These are phyloP conservation scores for Chitala chitala DNA, from an alignment of 2,113 vertebrate species.

Conservation along the genomic window DNA sequence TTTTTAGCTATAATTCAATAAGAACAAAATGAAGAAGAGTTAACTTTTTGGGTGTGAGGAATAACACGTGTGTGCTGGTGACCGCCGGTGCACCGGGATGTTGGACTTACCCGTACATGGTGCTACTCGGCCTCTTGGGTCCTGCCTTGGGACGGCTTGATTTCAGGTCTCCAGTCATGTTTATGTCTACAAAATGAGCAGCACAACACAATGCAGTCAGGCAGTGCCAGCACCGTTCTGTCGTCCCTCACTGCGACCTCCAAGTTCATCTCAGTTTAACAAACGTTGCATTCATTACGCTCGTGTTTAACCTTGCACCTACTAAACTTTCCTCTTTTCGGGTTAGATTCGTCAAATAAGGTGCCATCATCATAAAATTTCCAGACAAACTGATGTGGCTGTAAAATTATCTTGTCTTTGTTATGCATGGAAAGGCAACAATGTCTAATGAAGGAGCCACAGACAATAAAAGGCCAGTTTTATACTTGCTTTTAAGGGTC, in stretches of 20 bases:
- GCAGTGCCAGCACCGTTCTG: not conserved
- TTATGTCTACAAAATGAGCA: slow-evolving; percentile 63
- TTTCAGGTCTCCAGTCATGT: slow-evolving; percentile 68
- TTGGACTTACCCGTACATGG: slow-evolving; percentile 59
- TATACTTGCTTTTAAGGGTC: not conserved
- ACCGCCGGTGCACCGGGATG: too few species aligned
- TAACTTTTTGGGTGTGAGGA: not conserved
- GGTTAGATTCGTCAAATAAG: not conserved
- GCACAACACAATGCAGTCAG: slow-evolving; percentile 38
- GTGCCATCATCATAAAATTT: not conserved
- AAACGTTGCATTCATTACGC: not conserved
- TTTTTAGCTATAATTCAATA: not conserved
- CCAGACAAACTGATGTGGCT: not conserved
- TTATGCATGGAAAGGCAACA: not conserved
- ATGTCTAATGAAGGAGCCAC: not conserved
- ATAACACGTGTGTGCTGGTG: too few species aligned
- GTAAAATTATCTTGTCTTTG: not conserved
- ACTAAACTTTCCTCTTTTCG: not conserved
- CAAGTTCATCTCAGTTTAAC: too few species aligned
- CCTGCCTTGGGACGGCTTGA: slow-evolving; percentile 59
- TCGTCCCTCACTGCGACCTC: not conserved
- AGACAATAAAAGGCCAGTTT: not conserved
- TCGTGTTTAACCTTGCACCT: not conserved
- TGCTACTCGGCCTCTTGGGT: slow-evolving; percentile 59
- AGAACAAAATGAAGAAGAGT: not conserved